Conservation (phyloP, 2,113 vertebrate genomes). For the Natator depressus region DNA sequence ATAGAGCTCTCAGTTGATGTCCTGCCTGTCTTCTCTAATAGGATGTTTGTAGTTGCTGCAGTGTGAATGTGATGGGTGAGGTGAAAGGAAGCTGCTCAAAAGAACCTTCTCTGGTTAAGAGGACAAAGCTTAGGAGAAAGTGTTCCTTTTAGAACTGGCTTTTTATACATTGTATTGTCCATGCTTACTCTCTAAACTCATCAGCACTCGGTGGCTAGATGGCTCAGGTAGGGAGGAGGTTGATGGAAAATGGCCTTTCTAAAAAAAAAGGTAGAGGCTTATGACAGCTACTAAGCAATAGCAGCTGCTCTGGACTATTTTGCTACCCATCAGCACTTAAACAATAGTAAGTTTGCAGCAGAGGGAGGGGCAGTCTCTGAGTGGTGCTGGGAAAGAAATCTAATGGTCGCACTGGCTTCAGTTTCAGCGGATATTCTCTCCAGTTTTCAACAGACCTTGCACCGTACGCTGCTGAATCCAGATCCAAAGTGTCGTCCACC, state of each 20-base stretch:
- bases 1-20: neutral
- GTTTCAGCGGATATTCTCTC: constrained; percentile 80
- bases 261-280: neutral
- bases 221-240: neutral
- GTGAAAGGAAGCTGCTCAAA: neutral
- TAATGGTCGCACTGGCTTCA: constrained; percentile 76
- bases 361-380: neutral
- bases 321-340: constrained; percentile 3
- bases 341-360: neutral
- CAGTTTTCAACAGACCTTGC: constrained; percentile 87
- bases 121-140: neutral
- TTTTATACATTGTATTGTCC: neutral
- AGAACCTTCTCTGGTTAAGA: neutral
- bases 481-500: constrained; percentile 83
- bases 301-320: constrained; percentile 43
- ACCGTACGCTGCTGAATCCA: constrained; percentile 83
- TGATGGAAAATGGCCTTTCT: neutral
- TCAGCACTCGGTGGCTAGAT: neutral
- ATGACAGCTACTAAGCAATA: neutral
- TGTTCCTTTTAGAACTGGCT: neutral
- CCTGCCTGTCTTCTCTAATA: neutral
- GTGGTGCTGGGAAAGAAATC: constrained; percentile 20
- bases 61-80: neutral
- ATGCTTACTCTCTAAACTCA: neutral
- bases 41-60: neutral